Evolutionary conservation across 1,140 invertebrate species (phyloP).

Genomic region (Drosophila hydei): DNA sequence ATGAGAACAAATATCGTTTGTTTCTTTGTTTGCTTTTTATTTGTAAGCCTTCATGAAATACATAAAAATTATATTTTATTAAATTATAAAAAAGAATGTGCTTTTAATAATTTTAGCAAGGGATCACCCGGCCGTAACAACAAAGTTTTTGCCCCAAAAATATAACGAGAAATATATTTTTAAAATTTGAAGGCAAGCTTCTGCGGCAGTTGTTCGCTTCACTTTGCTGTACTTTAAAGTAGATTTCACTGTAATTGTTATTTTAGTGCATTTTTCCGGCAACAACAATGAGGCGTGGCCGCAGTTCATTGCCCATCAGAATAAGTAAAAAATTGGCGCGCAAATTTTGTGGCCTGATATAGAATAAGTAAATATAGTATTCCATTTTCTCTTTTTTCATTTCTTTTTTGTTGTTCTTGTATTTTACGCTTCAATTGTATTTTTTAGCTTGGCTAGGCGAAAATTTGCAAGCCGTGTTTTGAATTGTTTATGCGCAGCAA

Average conservation of each 20-base stretch:
- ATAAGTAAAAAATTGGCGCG: constrained; percentile 67
- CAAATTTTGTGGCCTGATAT: constrained; percentile 47
- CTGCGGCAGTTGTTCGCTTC: too few relatives aligned
- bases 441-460: constrained; percentile 18
- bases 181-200: too few relatives aligned
- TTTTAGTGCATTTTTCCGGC: background rate
- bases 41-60: too few relatives aligned
- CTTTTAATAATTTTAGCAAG: too few relatives aligned
- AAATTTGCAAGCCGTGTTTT: constrained; percentile 49
- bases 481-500: constrained; percentile 45
- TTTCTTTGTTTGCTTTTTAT: too few relatives aligned
- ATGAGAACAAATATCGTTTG: too few relatives aligned
- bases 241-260: background rate
- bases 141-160: too few relatives aligned
- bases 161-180: too few relatives aligned
- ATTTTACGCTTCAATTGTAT: constrained; percentile 5
- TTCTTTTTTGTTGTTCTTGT: constrained; percentile 14
- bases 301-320: constrained; percentile 66
- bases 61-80: too few relatives aligned
- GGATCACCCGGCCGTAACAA: too few relatives aligned
- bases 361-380: background rate
- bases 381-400: constrained; percentile 4
- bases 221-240: too few relatives aligned
- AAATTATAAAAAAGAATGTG: too few relatives aligned
- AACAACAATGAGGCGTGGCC: constrained; percentile 21